Evolutionary conservation across 2,888 invertebrate genomes (phyloP).

Genomic region (Protonemura montana): DNA sequence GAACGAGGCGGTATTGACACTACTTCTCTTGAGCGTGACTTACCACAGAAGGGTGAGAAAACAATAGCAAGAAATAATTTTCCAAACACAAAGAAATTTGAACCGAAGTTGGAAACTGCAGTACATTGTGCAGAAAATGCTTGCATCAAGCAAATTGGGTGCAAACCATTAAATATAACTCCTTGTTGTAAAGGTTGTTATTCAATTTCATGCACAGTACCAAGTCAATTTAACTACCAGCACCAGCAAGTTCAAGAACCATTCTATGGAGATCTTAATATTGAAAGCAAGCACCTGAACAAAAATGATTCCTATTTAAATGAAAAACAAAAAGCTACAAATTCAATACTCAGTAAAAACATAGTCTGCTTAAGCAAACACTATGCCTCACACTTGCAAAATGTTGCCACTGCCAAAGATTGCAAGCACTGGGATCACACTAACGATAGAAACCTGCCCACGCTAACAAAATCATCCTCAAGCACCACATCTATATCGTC

Average conservation of each 20-base stretch:
- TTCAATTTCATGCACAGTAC: neutral
- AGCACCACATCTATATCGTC: neutral
- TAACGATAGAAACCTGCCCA: neutral
- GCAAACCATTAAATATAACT: neutral
- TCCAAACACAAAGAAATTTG: too few species aligned
- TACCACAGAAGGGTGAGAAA: neutral
- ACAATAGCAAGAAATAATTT: too few species aligned
- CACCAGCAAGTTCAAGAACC: neutral
- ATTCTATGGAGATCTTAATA: neutral
- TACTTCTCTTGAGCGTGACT: neutral
- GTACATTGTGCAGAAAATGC: neutral
- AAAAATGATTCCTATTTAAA: neutral
- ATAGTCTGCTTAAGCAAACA: neutral
- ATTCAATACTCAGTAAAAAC: neutral
- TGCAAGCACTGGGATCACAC: too few species aligned
- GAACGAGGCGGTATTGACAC: neutral
- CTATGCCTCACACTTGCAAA: neutral
- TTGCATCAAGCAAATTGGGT: neutral
- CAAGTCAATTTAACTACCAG: too few species aligned
- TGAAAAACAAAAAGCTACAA: neutral
- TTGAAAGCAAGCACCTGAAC: neutral
- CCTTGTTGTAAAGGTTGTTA: neutral
- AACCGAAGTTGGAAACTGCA: neutral
- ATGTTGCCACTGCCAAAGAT: neutral
- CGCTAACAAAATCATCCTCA: neutral